These are phyloP conservation scores for Nemotelus nigrinus DNA, from an alignment of 2,888 invertebrate genomes.

Conservation along the genomic window DNA sequence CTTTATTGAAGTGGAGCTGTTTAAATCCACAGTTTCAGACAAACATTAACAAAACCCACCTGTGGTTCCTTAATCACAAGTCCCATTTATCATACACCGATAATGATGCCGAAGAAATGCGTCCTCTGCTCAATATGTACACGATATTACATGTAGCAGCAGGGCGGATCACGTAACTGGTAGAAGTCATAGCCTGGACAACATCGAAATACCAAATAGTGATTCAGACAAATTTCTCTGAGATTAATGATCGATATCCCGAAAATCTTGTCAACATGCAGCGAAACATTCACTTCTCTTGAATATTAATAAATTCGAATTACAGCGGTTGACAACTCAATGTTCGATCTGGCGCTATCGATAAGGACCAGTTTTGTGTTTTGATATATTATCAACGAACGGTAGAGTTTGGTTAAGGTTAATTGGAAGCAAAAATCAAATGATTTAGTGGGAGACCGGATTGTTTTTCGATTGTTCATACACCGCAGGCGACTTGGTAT, in stretches of 20 bases:
- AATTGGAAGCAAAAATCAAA: background rate
- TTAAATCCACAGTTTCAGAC: conserved; percentile 27
- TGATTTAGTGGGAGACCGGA: background rate
- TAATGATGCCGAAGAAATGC: conserved; percentile 23
- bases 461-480: background rate
- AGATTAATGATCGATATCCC: conserved; percentile 20
- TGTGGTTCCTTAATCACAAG: conserved; percentile 26
- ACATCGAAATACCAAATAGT: background rate
- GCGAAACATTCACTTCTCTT: conserved; percentile 17
- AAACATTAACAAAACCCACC: conserved; percentile 34
- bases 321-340: conserved; percentile 28
- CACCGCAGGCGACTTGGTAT: background rate
- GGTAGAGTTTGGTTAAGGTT: background rate
- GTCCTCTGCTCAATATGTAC: background rate
- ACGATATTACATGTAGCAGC: background rate
- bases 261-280: conserved; percentile 34
- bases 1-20: conserved; percentile 11
- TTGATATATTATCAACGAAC: conserved; percentile 1
- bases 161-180: background rate
- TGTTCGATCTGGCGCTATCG: conserved; percentile 15
- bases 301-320: conserved; percentile 25
- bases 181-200: background rate
- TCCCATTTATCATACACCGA: conserved; percentile 26
- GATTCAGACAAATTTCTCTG: conserved; percentile 12
- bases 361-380: conserved; percentile 19